Evolutionary conservation across 2,888 invertebrate species (phyloP), one percentile per base, ranked within the genome.

Genomic region (Crioceris asparagi): DNA sequence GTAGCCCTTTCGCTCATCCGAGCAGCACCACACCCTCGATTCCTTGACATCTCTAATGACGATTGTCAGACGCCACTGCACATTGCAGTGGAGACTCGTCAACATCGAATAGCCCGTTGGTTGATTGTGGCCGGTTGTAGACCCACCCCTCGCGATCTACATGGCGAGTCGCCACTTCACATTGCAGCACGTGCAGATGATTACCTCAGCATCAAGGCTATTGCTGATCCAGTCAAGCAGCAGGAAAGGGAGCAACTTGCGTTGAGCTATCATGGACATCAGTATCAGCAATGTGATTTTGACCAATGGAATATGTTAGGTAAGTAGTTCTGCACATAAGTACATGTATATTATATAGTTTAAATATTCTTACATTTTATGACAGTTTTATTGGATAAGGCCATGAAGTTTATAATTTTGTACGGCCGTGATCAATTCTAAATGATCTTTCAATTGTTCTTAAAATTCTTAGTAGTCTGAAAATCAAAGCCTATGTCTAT

Each of bases 91-190:
- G 67, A 85, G 47, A 83, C 82, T 25, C 72, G 76, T 7, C 83
- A 90, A 59, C 71, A 79, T 23, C 70, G 74, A 29, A 74, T 92
- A 31, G 77, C 80, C 2, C 71, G 88, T 44, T 75, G 81, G 67
- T 68, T 93, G 40, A 72, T 92, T 17, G 70, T 80, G 17, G 85
- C 85, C 2, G 92, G 92, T 12, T 88, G 88, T 0, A 53, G 52
- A 49, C 67, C 78, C 2, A 70, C 67, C 25, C 67, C 73, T 31
- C 69, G 85, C 32, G 87, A 91, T 57, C 65, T 74, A 35, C 67
- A 73, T 41, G 93, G 93, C 3, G 86, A 91, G 60, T 91, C 90
- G 1, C 79, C 92, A 0, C 65, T 93, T 5, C 93, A 93, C 61
- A 68, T 90, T 41, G 91, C 92, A 1, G 81, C 84, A 39, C 67